These are phyloP conservation scores for Macropus fuliginosus DNA, from an alignment of 2,797 vertebrate species.

Conservation along the genomic window DNA sequence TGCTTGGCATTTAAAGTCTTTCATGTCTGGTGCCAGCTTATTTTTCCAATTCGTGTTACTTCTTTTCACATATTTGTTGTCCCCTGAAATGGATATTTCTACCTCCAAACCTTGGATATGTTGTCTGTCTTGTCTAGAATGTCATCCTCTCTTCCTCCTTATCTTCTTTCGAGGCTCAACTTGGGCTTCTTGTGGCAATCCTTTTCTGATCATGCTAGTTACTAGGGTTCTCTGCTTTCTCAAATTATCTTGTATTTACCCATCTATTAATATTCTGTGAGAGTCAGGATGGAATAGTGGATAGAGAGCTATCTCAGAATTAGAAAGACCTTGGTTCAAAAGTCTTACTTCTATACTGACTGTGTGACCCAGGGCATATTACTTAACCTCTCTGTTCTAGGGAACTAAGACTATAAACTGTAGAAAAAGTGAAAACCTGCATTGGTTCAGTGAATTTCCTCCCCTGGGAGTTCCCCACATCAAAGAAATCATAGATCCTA, in stretches of 20 bases:
- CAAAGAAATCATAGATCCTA: neutral
- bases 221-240: neutral
- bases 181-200: neutral
- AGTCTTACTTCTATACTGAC: neutral
- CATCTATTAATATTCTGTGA: neutral
- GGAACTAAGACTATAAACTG: neutral
- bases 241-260: neutral
- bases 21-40: neutral
- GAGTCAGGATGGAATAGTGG: neutral
- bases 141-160: neutral
- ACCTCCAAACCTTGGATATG: neutral
- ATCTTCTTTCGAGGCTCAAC: neutral
- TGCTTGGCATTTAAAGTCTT: neutral
- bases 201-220: neutral
- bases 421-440: neutral
- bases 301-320: neutral
- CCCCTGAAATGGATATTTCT: neutral
- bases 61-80: neutral
- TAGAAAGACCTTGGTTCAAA: neutral
- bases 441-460: neutral
- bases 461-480: neutral
- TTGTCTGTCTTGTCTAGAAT: neutral
- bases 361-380: neutral
- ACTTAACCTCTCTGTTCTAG: neutral
- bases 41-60: neutral